phyloP scores from a whole-genome alignment of 1,140 invertebrate genomes.

The Aleiodes sp. region DNA sequence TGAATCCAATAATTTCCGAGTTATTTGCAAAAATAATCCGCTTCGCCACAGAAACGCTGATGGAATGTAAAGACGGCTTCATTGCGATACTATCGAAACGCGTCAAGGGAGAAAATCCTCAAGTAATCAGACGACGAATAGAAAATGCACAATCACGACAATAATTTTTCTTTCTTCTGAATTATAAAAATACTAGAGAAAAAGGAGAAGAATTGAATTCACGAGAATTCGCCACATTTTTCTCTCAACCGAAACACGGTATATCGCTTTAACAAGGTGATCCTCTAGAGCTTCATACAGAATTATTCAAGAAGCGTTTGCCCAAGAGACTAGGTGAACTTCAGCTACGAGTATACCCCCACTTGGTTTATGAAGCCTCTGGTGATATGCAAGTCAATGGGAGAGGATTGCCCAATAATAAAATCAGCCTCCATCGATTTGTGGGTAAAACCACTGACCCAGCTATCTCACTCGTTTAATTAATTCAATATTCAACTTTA shows the following conservation, averaged over 20 bases:
- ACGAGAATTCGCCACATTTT: too few species aligned
- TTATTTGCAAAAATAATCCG: too few species aligned
- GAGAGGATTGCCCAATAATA: not conserved
- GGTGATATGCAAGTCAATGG: not conserved
- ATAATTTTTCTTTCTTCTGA: too few species aligned
- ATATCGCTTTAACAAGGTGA: not conserved
- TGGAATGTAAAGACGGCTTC: too few species aligned
- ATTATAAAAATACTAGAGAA: not conserved
- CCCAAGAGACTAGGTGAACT: not conserved
- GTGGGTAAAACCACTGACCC: not conserved
- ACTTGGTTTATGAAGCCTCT: not conserved
- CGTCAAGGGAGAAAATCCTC: too few species aligned
- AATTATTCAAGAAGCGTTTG: conserved; percentile 9
- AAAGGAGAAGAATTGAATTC: too few species aligned
- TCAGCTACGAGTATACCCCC: not conserved
- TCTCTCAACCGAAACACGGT: not conserved
- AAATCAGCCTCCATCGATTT: not conserved
- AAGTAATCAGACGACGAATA: too few species aligned
- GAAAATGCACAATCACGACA: too few species aligned
- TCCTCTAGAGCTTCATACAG: not conserved
- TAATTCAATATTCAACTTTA: too few species aligned
- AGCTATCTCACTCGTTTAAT: not conserved
- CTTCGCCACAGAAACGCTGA: too few species aligned
- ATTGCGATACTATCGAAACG: too few species aligned
- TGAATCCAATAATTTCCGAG: too few species aligned